These are phyloP conservation scores for Tichodroma muraria DNA, from an alignment of 2,113 vertebrate species.

Conservation along the genomic window DNA sequence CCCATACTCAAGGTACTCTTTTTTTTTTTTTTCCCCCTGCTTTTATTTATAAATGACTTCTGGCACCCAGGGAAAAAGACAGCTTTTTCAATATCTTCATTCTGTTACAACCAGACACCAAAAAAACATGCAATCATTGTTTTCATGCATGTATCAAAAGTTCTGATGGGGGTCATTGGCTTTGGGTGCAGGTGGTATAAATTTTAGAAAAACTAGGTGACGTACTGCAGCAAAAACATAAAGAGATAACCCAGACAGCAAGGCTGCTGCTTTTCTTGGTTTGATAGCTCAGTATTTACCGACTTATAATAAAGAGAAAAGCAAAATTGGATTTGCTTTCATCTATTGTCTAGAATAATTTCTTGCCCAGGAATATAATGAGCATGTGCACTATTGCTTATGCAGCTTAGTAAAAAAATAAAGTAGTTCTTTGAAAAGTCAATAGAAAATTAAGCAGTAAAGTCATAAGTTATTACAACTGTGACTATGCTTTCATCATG, in stretches of 20 bases:
- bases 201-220: background rate
- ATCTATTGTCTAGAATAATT: background rate
- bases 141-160: background rate
- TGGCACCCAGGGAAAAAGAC: background rate
- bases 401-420: background rate
- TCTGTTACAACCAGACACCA: background rate
- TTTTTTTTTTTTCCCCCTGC: background rate
- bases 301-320: background rate
- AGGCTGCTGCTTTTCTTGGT: background rate
- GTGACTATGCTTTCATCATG: background rate
- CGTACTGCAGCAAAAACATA: background rate
- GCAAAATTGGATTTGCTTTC: background rate
- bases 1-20: background rate
- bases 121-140: background rate
- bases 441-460: background rate
- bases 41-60: background rate
- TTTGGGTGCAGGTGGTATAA: background rate
- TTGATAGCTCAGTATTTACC: background rate
- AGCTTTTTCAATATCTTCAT: background rate
- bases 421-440: background rate
- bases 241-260: background rate
- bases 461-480: background rate
- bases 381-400: background rate
- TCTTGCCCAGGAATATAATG: background rate
- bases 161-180: background rate